phyloP scores from a whole-genome alignment of 2,113 vertebrate species.

The Mormoops blainvillei region DNA sequence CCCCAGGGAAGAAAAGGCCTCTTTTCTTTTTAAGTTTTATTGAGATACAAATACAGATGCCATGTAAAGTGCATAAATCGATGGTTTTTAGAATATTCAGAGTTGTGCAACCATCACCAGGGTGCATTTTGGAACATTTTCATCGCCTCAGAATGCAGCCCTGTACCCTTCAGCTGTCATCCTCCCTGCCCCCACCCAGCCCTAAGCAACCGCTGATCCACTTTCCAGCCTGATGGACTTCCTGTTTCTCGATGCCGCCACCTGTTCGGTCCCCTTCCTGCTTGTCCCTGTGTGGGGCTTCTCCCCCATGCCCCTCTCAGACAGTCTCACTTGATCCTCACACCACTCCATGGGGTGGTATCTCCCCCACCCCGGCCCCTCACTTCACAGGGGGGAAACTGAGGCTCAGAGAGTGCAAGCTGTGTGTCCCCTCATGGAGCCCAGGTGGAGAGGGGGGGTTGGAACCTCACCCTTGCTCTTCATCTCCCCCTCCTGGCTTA shows the following conservation, averaged over 20 bases:
- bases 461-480: background rate
- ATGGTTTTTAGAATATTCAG: background rate
- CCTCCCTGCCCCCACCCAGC: background rate
- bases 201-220: background rate
- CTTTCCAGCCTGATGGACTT: background rate
- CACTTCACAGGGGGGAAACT: background rate
- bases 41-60: background rate
- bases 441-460: background rate
- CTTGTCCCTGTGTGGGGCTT: no score
- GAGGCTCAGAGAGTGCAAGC: background rate
- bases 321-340: background rate
- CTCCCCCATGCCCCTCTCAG: background rate
- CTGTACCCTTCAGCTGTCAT: rapidly evolving
- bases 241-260: background rate
- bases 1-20: background rate
- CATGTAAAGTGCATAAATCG: background rate
- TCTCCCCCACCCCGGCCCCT: background rate
- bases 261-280: background rate
- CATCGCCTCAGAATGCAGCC: background rate
- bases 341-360: background rate
- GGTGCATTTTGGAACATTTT: background rate
- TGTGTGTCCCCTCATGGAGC: background rate
- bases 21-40: background rate
- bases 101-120: background rate
- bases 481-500: background rate